These are phyloP conservation scores for Acipenser transmontanus DNA, from an alignment of 2,797 vertebrate genomes.

Conservation along the genomic window DNA sequence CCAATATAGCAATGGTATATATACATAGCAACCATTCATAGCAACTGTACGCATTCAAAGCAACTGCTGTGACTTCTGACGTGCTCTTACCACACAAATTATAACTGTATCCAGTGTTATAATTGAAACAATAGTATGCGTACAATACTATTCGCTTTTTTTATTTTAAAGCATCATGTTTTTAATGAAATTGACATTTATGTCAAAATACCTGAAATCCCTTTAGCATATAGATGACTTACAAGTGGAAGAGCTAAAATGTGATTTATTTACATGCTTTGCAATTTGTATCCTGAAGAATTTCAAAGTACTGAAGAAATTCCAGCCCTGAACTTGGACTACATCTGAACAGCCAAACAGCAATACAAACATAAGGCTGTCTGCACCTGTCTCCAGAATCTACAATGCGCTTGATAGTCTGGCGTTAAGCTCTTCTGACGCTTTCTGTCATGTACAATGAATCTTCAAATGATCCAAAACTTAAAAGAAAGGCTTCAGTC, in stretches of 20 bases:
- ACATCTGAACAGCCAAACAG: conserved; percentile 41
- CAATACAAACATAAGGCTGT: conserved; percentile 36
- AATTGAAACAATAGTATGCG: too few relatives aligned
- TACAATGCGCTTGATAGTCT: conserved; percentile 10
- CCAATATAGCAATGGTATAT: too few relatives aligned
- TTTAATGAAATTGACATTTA: conserved; percentile 12
- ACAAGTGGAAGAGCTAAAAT: conserved; percentile 13
- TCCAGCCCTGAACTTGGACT: conserved; percentile 20
- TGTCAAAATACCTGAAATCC: conserved; percentile 1
- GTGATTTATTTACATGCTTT: conserved; percentile 27
- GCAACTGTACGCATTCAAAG: too few relatives aligned
- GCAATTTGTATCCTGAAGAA: conserved; percentile 30
- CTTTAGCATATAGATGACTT: not conserved
- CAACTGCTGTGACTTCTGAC: too few relatives aligned
- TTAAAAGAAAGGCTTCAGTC: conserved; percentile 46
- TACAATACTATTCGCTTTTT: too few relatives aligned
- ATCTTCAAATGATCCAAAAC: conserved; percentile 49
- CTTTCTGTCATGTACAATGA: conserved; percentile 28
- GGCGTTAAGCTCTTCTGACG: conserved; percentile 29
- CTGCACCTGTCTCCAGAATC: conserved; percentile 35
- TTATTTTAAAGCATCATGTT: too few relatives aligned
- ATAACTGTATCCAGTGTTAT: too few relatives aligned
- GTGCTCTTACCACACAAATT: too few relatives aligned
- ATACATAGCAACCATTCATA: too few relatives aligned
- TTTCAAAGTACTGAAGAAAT: conserved; percentile 23